These are phyloP conservation scores for Coregonus ussuriensis DNA, from an alignment of 2,797 vertebrate species.

Conservation along the genomic window DNA sequence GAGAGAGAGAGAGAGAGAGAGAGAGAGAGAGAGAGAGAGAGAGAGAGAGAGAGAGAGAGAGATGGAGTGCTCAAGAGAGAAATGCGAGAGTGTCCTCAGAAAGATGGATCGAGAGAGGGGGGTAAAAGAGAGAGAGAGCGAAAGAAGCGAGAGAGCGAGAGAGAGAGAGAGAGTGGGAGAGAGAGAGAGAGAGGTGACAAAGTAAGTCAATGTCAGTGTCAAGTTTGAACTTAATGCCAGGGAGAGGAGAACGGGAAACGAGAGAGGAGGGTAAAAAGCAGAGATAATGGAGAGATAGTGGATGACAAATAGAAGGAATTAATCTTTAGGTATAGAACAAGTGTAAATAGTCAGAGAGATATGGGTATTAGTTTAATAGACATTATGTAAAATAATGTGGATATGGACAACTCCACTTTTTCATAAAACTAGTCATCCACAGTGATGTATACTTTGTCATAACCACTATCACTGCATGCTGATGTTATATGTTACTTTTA, in stretches of 20 bases:
- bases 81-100: slow-evolving; percentile 73
- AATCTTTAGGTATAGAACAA: slow-evolving; percentile 58
- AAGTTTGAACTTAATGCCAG: slow-evolving; percentile 85
- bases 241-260: slow-evolving; percentile 58
- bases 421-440: neutral
- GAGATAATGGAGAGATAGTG: slow-evolving; percentile 73
- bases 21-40: too few relatives aligned
- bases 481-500: neutral
- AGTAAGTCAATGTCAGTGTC: slow-evolving; percentile 84
- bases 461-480: neutral
- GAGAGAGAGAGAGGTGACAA: slow-evolving; percentile 74
- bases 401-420: neutral
- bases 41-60: too few relatives aligned
- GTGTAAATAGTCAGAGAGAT: slow-evolving; percentile 40
- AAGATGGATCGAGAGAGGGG: slow-evolving; percentile 57
- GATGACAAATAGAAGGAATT: slow-evolving; percentile 66
- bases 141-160: slow-evolving; percentile 28
- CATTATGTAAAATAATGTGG: neutral
- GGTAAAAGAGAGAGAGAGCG: slow-evolving; percentile 28
- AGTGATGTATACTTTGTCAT: neutral
- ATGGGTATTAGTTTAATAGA: neutral
- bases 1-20: too few relatives aligned
- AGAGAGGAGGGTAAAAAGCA: slow-evolving; percentile 67
- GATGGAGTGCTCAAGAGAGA: slow-evolving; percentile 69
- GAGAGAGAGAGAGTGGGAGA: slow-evolving; percentile 30